Evolutionary conservation across 2,888 invertebrate species (phyloP).

Genomic region (Athalia circularis): DNA sequence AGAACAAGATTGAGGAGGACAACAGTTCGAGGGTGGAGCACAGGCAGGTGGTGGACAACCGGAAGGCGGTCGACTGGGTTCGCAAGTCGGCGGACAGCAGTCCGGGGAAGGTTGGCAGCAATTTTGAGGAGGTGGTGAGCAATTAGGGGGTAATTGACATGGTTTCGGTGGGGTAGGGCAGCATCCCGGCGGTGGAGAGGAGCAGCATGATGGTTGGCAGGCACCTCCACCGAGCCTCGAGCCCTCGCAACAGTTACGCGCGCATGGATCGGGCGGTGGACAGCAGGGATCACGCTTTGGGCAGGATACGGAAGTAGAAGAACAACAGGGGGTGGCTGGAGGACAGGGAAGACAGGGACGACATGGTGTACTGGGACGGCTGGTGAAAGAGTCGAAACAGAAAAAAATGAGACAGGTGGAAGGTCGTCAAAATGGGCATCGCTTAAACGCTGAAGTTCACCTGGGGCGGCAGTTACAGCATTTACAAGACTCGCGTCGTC

Average conservation of each 20-base stretch:
- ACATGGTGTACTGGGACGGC: slow-evolving; percentile 37
- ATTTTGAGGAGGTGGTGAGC: slow-evolving; percentile 3
- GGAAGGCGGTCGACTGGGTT: not conserved
- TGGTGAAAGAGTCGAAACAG: not conserved
- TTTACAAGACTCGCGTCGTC: slow-evolving; percentile 60
- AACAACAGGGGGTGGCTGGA: slow-evolving; percentile 23
- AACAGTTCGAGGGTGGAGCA: slow-evolving; percentile 33
- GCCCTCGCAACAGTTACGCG: slow-evolving; percentile 11
- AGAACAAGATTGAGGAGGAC: slow-evolving; percentile 45
- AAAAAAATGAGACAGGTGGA: not conserved
- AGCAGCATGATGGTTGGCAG: slow-evolving; percentile 11
- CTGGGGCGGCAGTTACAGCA: slow-evolving; percentile 63
- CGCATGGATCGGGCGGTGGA: slow-evolving; percentile 25
- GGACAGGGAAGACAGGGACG: slow-evolving; percentile 39
- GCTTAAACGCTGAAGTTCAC: slow-evolving; percentile 51
- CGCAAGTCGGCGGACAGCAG: not conserved
- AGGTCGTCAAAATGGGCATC: no score
- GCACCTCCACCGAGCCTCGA: slow-evolving; percentile 38
- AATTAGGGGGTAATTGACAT: not conserved
- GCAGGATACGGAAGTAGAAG: slow-evolving; percentile 21
- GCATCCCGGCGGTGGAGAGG: not conserved
- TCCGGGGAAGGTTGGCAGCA: slow-evolving; percentile 15
- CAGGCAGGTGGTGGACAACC: slow-evolving; percentile 27
- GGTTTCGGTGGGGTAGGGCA: slow-evolving; percentile 5
- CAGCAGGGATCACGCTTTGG: slow-evolving; percentile 30